These are phyloP conservation scores for Ochotona curzoniae DNA, from an alignment of 2,113 vertebrate genomes.

Conservation along the genomic window DNA sequence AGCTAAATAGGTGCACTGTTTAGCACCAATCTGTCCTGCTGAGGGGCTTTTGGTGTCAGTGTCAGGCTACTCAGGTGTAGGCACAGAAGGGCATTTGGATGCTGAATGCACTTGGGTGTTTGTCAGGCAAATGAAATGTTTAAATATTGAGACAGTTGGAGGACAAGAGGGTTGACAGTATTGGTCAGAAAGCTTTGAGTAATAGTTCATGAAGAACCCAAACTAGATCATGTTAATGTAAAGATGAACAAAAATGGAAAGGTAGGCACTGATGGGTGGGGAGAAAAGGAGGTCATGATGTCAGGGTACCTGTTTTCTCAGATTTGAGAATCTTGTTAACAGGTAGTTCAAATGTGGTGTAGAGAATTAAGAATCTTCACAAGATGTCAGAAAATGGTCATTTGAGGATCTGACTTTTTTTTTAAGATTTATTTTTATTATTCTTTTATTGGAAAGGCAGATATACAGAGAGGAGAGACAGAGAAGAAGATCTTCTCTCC, in stretches of 20 bases:
- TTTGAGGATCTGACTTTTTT: not conserved
- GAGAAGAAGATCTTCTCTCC: no score
- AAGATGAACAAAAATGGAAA: not conserved
- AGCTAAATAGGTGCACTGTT: not conserved
- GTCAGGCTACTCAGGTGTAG: not conserved
- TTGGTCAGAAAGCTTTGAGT: not conserved
- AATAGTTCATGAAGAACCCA: not conserved
- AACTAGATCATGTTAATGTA: not conserved
- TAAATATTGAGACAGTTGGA: not conserved
- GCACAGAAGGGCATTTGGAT: not conserved
- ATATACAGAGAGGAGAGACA: no score
- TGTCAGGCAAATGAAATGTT: not conserved
- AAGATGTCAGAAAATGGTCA: not conserved
- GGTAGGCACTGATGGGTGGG: not conserved
- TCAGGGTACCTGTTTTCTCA: not conserved
- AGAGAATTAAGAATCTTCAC: not conserved
- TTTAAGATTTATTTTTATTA: no score
- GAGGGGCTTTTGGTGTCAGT: not conserved
- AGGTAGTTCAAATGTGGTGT: not conserved
- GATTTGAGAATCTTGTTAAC: not conserved
- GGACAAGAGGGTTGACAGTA: not conserved
- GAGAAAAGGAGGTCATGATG: not conserved
- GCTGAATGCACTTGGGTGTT: not conserved
- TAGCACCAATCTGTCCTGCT: not conserved
- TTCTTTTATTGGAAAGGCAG: no score